These are phyloP conservation scores for Cephonodes hylas DNA, from an alignment of 2,888 invertebrate genomes.

Conservation along the genomic window DNA sequence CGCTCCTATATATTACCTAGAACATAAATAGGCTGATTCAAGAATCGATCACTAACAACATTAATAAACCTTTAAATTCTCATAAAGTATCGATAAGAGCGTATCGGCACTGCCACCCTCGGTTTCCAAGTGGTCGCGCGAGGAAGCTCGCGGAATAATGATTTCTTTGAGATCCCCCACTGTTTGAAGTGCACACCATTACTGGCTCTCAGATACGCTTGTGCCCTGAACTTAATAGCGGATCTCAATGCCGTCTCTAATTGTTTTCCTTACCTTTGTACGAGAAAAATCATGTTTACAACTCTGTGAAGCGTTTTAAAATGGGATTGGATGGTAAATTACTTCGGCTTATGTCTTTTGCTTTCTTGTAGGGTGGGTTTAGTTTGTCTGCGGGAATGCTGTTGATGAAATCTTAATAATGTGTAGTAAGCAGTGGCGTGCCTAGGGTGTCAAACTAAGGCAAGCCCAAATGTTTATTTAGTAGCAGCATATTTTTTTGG, in stretches of 20 bases:
- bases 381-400: background rate
- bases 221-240: slow-evolving; percentile 73
- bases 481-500: too few relatives aligned
- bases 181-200: slow-evolving; percentile 76
- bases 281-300: slow-evolving; percentile 45
- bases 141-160: slow-evolving; percentile 78
- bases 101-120: slow-evolving; percentile 33
- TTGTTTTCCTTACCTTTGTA: slow-evolving; percentile 76
- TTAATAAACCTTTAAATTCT: background rate
- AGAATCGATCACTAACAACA: background rate
- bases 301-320: slow-evolving; percentile 14
- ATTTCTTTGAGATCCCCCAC: slow-evolving; percentile 76
- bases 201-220: slow-evolving; percentile 73
- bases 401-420: background rate
- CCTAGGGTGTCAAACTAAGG: too few relatives aligned
- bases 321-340: slow-evolving; percentile 1
- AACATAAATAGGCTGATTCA: too few relatives aligned
- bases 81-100: slow-evolving; percentile 19
- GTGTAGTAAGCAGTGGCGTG: too few relatives aligned
- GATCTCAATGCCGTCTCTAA: slow-evolving; percentile 68
- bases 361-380: background rate
- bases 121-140: slow-evolving; percentile 76
- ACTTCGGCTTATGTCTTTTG: background rate
- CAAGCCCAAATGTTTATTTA: too few relatives aligned
- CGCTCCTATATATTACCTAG: too few relatives aligned